A percentile compares a stretch with the other conserved stretches of the same genome.
phyloP scores from a whole-genome alignment of 1,140 invertebrate species.

The Zophobas morio region DNA sequence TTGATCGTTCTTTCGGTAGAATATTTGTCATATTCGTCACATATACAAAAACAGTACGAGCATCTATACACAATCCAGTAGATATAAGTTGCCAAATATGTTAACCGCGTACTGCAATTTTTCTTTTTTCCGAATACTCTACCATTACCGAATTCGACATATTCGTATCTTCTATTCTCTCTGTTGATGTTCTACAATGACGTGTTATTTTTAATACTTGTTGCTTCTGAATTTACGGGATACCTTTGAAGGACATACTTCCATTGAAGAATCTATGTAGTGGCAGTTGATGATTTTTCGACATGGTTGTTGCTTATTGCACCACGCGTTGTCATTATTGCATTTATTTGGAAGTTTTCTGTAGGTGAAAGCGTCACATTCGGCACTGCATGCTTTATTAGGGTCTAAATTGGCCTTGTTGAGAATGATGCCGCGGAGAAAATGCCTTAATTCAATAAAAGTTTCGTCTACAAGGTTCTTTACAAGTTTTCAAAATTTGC shows the following conservation, averaged over 20 bases:
- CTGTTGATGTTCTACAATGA: conserved; percentile 16
- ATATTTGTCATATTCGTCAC: conserved; percentile 77
- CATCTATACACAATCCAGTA: conserved; percentile 67
- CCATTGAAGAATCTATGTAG: not conserved
- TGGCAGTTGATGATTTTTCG: too few species aligned
- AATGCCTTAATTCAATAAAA: too few species aligned
- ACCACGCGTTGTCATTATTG: conserved; percentile 52
- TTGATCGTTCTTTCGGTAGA: conserved; percentile 84
- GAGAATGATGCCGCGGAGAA: too few species aligned
- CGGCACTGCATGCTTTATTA: too few species aligned
- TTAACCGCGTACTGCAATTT: conserved; percentile 69
- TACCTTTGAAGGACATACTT: not conserved
- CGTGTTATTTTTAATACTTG: too few species aligned
- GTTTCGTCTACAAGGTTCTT: too few species aligned
- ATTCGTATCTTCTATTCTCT: conserved; percentile 78
- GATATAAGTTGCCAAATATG: conserved; percentile 76
- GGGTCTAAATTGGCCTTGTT: too few species aligned
- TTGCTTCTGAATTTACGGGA: too few species aligned
- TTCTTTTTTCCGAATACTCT: conserved; percentile 73
- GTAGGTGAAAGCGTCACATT: too few species aligned
- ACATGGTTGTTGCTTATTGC: too few species aligned
- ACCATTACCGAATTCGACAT: conserved; percentile 86
- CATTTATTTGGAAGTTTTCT: conserved; percentile 53
- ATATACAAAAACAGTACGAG: conserved; percentile 89
- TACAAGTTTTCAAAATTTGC: too few species aligned